These are phyloP conservation scores for Strigops habroptila DNA, from an alignment of 2,113 vertebrate genomes.

Conservation along the genomic window DNA sequence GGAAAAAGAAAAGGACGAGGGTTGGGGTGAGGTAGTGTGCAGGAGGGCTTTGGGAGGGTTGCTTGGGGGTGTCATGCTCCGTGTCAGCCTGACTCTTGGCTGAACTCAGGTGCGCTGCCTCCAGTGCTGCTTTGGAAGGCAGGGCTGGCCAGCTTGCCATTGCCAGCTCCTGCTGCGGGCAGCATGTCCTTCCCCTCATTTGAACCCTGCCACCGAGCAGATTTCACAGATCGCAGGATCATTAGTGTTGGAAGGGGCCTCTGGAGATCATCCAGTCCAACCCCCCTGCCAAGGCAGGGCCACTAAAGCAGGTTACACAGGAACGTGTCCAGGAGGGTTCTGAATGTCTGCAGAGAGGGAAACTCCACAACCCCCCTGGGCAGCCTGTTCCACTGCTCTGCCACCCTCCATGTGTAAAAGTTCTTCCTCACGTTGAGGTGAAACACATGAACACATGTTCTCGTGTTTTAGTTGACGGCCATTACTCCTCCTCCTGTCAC, in stretches of 20 bases:
- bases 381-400: not conserved
- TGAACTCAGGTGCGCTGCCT: rapidly evolving
- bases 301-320: not conserved
- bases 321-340: not conserved
- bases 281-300: not conserved
- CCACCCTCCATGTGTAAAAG: not conserved
- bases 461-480: not conserved
- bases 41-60: not conserved
- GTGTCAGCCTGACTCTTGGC: rapidly evolving
- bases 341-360: not conserved
- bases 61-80: rapidly evolving
- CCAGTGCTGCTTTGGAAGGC: not conserved
- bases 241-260: not conserved
- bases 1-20: not conserved
- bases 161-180: rapidly evolving
- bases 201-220: rapidly evolving
- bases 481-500: not conserved
- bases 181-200: not conserved
- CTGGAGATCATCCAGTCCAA: not conserved
- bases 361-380: not conserved
- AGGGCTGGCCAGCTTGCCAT: rapidly evolving
- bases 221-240: not conserved
- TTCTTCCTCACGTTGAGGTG: not conserved
- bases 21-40: not conserved
- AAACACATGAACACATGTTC: not conserved